Evolutionary conservation across 2,113 vertebrate species (phyloP).

Genomic region (Oreotragus oreotragus): DNA sequence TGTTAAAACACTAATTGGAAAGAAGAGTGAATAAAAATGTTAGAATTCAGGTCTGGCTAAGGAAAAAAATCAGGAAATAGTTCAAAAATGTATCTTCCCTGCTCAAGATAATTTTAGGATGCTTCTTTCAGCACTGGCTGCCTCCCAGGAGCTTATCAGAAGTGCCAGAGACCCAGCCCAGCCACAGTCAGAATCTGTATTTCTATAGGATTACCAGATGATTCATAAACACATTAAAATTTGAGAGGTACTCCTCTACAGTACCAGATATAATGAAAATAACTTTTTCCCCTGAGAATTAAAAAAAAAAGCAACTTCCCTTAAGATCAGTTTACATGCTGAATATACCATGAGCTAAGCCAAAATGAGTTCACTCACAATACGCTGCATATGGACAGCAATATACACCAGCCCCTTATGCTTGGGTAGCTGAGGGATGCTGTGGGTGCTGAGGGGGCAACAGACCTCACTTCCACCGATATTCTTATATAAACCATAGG

Average conservation of each 20-base stretch:
- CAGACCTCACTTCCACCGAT: background rate
- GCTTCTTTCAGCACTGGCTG: background rate
- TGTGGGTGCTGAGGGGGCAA: background rate
- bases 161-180: background rate
- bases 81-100: background rate
- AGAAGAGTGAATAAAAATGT: background rate
- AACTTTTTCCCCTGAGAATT: background rate
- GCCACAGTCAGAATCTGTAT: background rate
- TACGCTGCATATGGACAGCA: background rate
- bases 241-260: background rate
- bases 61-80: background rate
- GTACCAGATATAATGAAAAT: background rate
- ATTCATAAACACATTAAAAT: background rate
- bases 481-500: background rate
- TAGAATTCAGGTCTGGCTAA: background rate
- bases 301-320: background rate
- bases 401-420: fast-evolving
- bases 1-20: background rate
- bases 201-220: background rate
- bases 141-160: background rate
- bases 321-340: background rate
- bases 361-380: background rate
- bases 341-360: too few relatives aligned
- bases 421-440: background rate
- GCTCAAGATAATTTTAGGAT: background rate